Conservation (phyloP, 2,888 invertebrate genomes). For the Abscondita cerata region DNA sequence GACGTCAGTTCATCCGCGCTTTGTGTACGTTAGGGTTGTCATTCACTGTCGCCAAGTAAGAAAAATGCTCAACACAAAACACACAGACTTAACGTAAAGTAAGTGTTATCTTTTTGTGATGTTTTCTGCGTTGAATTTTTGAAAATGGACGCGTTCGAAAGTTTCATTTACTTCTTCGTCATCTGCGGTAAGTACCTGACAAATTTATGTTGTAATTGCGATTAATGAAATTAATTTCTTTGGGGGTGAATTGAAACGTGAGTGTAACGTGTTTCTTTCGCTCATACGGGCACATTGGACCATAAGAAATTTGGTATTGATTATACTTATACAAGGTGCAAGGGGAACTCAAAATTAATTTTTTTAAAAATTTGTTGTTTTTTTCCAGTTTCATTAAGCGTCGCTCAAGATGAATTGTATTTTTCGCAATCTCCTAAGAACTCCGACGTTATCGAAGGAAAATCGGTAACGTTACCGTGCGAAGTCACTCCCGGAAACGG, state of each 20-base stretch:
- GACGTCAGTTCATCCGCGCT: conserved; percentile 23
- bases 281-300: conserved; percentile 41
- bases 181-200: neutral
- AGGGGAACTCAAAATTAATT: conserved; percentile 29
- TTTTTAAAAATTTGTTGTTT: too few species aligned
- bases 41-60: neutral
- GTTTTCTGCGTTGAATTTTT: neutral
- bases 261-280: conserved; percentile 40
- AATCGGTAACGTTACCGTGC: conserved; percentile 54
- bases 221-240: too few species aligned
- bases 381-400: conserved; percentile 41
- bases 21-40: conserved; percentile 22
- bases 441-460: conserved; percentile 52
- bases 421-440: conserved; percentile 55
- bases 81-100: neutral
- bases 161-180: conserved; percentile 10
- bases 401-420: conserved; percentile 51
- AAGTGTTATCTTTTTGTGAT: neutral
- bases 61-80: conserved; percentile 3
- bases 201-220: conserved; percentile 15
- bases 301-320: conserved; percentile 46
- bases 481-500: conserved; percentile 55
- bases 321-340: too few species aligned
- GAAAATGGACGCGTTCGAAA: conserved; percentile 15
- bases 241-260: too few species aligned